Percentiles rank a stretch among this genome's conserved stretches.
Conservation (phyloP, 1,140 invertebrate species). For the Apocrypta bakeri region DNA sequence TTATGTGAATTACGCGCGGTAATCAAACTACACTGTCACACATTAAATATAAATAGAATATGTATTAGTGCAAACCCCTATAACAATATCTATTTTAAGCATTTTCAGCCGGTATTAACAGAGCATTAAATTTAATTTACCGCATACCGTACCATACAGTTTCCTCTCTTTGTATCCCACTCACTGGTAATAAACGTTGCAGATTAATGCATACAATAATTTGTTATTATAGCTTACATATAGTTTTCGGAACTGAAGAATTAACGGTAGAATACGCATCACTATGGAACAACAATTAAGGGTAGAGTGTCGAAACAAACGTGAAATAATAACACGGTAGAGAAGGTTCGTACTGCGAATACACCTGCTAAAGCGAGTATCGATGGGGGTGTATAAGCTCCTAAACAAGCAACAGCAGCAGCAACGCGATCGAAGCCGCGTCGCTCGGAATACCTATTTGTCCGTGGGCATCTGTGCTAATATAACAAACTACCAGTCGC, state of each 20-base stretch:
- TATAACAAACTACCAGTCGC: background rate
- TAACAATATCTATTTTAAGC: background rate
- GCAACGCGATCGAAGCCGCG: background rate
- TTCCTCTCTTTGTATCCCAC: too few relatives aligned
- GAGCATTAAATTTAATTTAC: background rate
- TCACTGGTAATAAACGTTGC: too few relatives aligned
- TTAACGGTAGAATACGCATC: too few relatives aligned
- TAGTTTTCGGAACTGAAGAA: too few relatives aligned
- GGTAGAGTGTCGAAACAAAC: background rate
- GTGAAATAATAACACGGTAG: background rate
- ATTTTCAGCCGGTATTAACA: background rate
- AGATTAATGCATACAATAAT: too few relatives aligned
- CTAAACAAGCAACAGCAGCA: background rate
- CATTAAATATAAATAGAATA: background rate
- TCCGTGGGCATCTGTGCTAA: background rate
- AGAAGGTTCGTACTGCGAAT: background rate
- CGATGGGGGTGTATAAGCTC: background rate
- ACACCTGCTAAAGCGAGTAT: background rate
- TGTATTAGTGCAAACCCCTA: background rate
- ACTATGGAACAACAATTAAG: too few relatives aligned
- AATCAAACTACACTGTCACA: background rate
- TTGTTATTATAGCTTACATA: too few relatives aligned
- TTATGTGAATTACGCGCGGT: background rate
- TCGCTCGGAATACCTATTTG: background rate
- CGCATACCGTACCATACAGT: background rate